Percentiles rank a stretch among this genome's conserved stretches.
Conservation (phyloP, 1,140 invertebrate genomes). For the Drusus annulatus region DNA sequence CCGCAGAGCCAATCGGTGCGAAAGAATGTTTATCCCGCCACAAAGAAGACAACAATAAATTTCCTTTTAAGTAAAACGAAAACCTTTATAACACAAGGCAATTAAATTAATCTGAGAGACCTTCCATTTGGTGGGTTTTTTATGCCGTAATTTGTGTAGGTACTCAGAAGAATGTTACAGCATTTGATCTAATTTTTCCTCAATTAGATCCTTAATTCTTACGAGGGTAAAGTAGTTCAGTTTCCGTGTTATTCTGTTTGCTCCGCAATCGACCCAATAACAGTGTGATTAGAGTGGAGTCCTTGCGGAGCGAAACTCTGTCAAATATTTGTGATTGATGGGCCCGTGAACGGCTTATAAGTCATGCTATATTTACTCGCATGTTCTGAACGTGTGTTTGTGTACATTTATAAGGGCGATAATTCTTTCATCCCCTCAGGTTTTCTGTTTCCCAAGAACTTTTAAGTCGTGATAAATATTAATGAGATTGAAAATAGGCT, state of each 20-base stretch:
- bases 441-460: neutral
- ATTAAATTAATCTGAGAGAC: too few relatives aligned
- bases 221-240: too few relatives aligned
- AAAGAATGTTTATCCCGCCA: too few relatives aligned
- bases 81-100: too few relatives aligned
- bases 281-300: slow-evolving; percentile 16
- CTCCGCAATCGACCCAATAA: slow-evolving; percentile 24
- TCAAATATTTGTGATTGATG: slow-evolving; percentile 33
- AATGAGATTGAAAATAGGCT: neutral
- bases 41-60: too few relatives aligned
- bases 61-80: too few relatives aligned
- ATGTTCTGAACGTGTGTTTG: slow-evolving; percentile 9
- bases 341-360: slow-evolving; percentile 15
- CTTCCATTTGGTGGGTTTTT: too few relatives aligned
- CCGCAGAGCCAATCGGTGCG: too few relatives aligned
- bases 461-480: slow-evolving; percentile 20
- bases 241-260: neutral
- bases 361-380: slow-evolving; percentile 28
- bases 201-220: too few relatives aligned
- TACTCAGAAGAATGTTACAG: too few relatives aligned
- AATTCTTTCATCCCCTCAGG: neutral
- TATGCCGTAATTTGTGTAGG: too few relatives aligned
- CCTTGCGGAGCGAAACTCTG: slow-evolving; percentile 12
- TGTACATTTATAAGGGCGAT: neutral
- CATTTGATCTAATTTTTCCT: too few relatives aligned